phyloP scores from a whole-genome alignment of 2,888 invertebrate genomes.

The Troides helena region DNA sequence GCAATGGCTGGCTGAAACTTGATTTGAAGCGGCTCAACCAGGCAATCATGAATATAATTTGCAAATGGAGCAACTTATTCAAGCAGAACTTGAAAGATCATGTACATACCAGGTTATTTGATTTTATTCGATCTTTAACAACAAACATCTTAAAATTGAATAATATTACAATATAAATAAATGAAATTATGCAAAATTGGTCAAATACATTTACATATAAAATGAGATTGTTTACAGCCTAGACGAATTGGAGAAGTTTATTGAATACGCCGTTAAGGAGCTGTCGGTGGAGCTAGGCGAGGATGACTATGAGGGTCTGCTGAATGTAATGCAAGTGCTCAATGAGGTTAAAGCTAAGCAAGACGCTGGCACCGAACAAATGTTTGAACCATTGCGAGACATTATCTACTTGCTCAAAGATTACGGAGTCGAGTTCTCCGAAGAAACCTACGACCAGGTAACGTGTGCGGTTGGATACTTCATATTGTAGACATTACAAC shows the following conservation, averaged over 20 bases:
- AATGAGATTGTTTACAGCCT: constrained; percentile 71
- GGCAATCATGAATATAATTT: constrained; percentile 89
- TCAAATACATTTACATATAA: too few species aligned
- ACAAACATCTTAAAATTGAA: too few species aligned
- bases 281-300: constrained; percentile 87
- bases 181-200: too few species aligned
- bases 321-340: constrained; percentile 91
- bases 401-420: constrained; percentile 91
- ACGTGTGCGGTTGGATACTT: not conserved
- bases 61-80: constrained; percentile 93
- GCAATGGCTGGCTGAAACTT: constrained; percentile 89
- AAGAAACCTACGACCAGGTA: constrained; percentile 87
- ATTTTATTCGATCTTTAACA: not conserved
- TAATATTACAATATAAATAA: too few species aligned
- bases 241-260: constrained; percentile 88
- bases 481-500: not conserved
- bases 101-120: constrained; percentile 84
- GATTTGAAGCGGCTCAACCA: constrained; percentile 90
- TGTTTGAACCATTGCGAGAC: constrained; percentile 94
- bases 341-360: constrained; percentile 88
- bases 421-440: constrained; percentile 93
- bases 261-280: constrained; percentile 85
- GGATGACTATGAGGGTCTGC: constrained; percentile 91
- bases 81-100: constrained; percentile 91
- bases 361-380: constrained; percentile 85